phyloP scores from a whole-genome alignment of 2,113 vertebrate genomes.

The Erythrocercus mccallii region DNA sequence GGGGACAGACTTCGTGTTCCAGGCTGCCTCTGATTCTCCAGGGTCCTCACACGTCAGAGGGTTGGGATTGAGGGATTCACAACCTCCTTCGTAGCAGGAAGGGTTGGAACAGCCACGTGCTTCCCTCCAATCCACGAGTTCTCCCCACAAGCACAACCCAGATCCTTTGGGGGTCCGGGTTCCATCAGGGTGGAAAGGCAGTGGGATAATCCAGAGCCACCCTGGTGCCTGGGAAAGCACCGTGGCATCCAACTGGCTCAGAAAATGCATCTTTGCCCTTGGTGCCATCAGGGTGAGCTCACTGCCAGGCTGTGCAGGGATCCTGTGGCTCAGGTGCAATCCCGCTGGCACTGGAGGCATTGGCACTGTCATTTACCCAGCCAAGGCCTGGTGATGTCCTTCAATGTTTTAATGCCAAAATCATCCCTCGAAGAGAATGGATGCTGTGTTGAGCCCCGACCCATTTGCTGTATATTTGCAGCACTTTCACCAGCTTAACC shows the following conservation, averaged over 20 bases:
- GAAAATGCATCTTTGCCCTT: neutral
- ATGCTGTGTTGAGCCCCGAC: neutral
- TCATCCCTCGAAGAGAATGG: neutral
- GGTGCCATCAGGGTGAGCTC: neutral
- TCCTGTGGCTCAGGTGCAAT: neutral
- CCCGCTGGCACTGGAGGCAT: neutral
- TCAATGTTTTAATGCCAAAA: neutral
- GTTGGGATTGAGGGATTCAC: neutral
- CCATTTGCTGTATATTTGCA: neutral
- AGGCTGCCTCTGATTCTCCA: neutral
- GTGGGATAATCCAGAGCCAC: neutral
- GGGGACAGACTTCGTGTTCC: neutral
- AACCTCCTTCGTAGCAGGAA: neutral
- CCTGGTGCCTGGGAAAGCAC: neutral
- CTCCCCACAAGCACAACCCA: neutral
- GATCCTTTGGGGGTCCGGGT: neutral
- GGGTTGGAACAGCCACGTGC: neutral
- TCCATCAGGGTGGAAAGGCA: neutral
- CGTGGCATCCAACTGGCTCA: accelerated
- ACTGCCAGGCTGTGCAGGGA: neutral
- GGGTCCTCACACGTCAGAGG: neutral
- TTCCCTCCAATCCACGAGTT: neutral
- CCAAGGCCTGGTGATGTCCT: neutral
- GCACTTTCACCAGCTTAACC: neutral
- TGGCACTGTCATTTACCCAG: neutral